Conservation (phyloP, 2,888 invertebrate species). For the Dryadula phaetusa region DNA sequence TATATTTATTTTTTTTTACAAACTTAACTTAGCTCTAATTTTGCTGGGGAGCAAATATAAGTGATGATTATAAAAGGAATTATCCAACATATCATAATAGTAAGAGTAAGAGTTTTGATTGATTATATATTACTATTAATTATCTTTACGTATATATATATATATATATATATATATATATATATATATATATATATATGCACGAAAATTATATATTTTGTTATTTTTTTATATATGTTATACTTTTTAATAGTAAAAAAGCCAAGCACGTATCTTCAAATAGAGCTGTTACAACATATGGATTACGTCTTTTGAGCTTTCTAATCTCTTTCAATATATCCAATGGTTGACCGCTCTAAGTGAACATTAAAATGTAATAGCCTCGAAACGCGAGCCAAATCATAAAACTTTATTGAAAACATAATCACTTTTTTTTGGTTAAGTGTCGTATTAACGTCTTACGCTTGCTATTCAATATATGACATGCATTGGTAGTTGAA, state of each 20-base stretch:
- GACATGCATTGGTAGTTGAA: no score
- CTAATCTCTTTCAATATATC: constrained; percentile 30
- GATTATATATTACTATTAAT: no score
- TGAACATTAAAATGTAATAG: constrained; percentile 35
- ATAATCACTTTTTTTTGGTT: constrained; percentile 23
- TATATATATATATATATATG: no score
- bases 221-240: neutral
- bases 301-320: constrained; percentile 3
- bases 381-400: constrained; percentile 27
- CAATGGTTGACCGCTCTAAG: constrained; percentile 27
- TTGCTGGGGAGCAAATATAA: neutral
- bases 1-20: neutral
- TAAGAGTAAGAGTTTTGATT: no score
- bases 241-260: neutral
- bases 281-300: neutral
- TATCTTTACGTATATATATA: no score
- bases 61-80: no score
- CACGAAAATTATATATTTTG: no score
- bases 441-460: constrained; percentile 33
- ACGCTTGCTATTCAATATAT: neutral
- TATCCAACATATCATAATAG: no score
- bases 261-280: neutral
- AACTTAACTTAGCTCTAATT: neutral
- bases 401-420: constrained; percentile 40
- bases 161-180: no score